Conservation (phyloP, 2,113 vertebrate species). For the Elephas maximus region DNA sequence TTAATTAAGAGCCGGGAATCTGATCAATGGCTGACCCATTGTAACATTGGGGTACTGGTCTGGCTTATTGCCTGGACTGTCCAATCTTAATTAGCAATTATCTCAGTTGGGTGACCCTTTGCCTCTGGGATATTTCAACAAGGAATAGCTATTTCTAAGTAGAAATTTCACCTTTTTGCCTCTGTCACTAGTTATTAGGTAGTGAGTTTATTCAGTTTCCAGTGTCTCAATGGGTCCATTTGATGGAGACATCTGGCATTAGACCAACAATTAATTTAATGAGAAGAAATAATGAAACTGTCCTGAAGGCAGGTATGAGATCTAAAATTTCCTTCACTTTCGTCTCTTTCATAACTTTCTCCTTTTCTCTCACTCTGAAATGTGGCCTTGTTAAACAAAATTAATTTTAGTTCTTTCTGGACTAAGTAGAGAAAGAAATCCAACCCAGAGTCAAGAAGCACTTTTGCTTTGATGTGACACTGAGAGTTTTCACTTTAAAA, state of each 20-base stretch:
- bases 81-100: constrained; percentile 86
- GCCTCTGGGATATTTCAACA: constrained; percentile 78
- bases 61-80: constrained; percentile 73
- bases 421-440: constrained; percentile 5
- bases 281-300: constrained; percentile 78
- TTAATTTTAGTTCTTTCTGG: not conserved
- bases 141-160: constrained; percentile 78
- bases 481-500: not conserved
- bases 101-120: constrained; percentile 83
- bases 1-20: constrained; percentile 83
- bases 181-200: constrained; percentile 78
- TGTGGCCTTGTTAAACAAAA: constrained; percentile 46
- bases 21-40: constrained; percentile 77
- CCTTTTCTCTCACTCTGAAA: constrained; percentile 31
- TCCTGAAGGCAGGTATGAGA: constrained; percentile 69
- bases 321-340: constrained; percentile 55
- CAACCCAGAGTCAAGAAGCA: not conserved
- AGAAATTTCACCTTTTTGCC: constrained; percentile 85
- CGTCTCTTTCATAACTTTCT: constrained; percentile 24
- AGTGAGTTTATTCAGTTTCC: constrained; percentile 81
- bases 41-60: constrained; percentile 71
- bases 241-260: constrained; percentile 73
- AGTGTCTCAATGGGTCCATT: constrained; percentile 57
- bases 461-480: constrained; percentile 31
- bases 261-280: constrained; percentile 82